These are phyloP conservation scores for Sciurus carolinensis DNA, from an alignment of 2,797 vertebrate genomes.

Conservation along the genomic window DNA sequence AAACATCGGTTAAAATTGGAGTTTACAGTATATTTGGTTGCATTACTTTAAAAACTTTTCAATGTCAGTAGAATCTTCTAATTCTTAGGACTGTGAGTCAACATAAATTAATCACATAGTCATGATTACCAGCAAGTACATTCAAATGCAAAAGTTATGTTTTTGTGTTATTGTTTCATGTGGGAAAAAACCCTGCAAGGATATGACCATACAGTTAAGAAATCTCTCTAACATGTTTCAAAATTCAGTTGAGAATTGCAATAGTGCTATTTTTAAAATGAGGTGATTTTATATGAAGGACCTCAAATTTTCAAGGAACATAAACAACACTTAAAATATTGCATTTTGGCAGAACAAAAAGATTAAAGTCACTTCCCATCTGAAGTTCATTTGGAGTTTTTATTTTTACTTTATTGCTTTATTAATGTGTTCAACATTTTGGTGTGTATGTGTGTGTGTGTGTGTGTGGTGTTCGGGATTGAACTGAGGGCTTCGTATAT, in stretches of 20 bases:
- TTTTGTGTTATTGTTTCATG: slow-evolving; percentile 41
- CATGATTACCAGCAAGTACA: background rate
- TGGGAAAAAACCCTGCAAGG: slow-evolving; percentile 2
- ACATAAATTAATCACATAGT: background rate
- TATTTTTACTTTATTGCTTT: slow-evolving; percentile 23
- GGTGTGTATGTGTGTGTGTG: no score
- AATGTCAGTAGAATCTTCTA: background rate
- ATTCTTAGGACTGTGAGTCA: background rate
- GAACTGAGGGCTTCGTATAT: no score
- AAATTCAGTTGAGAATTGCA: slow-evolving; percentile 32
- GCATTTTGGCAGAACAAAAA: slow-evolving; percentile 19
- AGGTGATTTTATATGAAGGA: slow-evolving; percentile 9
- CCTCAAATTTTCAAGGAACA: background rate
- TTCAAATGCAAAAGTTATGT: background rate
- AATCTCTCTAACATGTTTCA: slow-evolving; percentile 23
- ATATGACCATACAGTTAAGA: background rate
- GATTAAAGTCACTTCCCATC: slow-evolving; percentile 20
- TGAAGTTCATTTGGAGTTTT: slow-evolving; percentile 19
- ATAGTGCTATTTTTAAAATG: slow-evolving; percentile 19
- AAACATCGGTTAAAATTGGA: slow-evolving; percentile 32
- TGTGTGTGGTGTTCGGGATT: no score
- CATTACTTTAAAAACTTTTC: slow-evolving; percentile 24
- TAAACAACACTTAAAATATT: background rate
- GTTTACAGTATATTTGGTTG: background rate
- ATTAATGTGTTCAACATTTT: background rate